Evolutionary conservation across 2,113 vertebrate genomes (phyloP).

Genomic region (Haplochromis vanheusdeni): DNA sequence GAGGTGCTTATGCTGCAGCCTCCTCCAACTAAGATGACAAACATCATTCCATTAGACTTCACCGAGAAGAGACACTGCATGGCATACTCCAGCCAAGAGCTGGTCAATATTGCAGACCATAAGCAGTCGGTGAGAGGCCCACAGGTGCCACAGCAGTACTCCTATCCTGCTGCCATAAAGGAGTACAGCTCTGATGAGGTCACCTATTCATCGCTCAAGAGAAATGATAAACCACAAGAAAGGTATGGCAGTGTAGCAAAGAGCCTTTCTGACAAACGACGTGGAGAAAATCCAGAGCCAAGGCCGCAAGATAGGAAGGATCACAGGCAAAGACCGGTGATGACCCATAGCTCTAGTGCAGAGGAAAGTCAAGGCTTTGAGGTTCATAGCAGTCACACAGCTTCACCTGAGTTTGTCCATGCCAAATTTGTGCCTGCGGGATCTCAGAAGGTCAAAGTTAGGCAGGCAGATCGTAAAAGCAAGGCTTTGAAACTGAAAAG

Average conservation of each 20-base stretch:
- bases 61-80: constrained; percentile 36
- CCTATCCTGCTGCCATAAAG: constrained; percentile 20
- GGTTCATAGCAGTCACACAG: background rate
- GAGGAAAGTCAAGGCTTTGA: constrained; percentile 48
- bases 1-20: background rate
- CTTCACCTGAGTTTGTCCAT: constrained; percentile 69
- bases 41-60: background rate
- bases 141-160: constrained; percentile 26
- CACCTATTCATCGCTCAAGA: constrained; percentile 11
- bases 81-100: constrained; percentile 25
- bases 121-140: background rate
- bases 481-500: constrained; percentile 75
- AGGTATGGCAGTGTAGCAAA: background rate
- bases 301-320: constrained; percentile 13
- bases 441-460: constrained; percentile 70
- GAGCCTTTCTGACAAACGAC: constrained; percentile 7
- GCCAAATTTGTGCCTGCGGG: constrained; percentile 73
- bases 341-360: constrained; percentile 21
- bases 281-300: background rate
- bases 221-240: background rate
- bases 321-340: constrained; percentile 22
- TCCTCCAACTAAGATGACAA: constrained; percentile 12
- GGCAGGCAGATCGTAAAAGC: constrained; percentile 71
- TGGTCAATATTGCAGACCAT: background rate
- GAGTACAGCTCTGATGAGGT: constrained; percentile 43